These are phyloP conservation scores for Crotalus helleri DNA, from an alignment of 2,113 vertebrate genomes.

Conservation along the genomic window DNA sequence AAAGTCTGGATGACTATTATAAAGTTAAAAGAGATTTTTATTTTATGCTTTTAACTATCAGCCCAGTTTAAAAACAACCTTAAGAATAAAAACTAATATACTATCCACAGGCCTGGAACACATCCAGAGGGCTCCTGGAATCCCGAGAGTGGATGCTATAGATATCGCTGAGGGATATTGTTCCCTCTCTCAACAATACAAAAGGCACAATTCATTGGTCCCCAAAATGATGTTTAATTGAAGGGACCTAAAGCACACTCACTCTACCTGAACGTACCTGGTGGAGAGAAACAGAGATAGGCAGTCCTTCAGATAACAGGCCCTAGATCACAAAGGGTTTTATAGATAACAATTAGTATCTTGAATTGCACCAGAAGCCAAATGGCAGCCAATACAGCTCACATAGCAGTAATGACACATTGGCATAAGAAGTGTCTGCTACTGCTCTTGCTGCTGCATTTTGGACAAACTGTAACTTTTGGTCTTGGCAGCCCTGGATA, in stretches of 20 bases:
- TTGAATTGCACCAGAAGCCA: neutral
- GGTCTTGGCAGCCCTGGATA: neutral
- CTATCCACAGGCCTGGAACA: neutral
- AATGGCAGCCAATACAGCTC: neutral
- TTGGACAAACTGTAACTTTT: neutral
- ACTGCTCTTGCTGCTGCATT: too few relatives aligned
- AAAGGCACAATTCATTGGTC: neutral
- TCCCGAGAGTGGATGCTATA: neutral
- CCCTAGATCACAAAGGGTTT: neutral
- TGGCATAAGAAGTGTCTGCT: neutral
- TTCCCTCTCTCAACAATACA: neutral
- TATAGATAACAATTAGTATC: neutral
- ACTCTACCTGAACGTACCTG: neutral
- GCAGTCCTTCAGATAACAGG: neutral
- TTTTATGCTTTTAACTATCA: too few relatives aligned
- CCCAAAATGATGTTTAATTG: neutral
- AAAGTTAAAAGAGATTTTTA: neutral
- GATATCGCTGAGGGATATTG: neutral
- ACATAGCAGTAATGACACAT: neutral
- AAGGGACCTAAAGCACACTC: neutral
- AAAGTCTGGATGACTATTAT: neutral
- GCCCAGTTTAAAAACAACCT: neutral
- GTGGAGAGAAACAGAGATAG: neutral
- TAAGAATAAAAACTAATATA: neutral
- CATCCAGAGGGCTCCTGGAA: neutral